Evolutionary conservation across 23 tunicate species (phyloP).

Genomic region (Ascidia mentula): DNA sequence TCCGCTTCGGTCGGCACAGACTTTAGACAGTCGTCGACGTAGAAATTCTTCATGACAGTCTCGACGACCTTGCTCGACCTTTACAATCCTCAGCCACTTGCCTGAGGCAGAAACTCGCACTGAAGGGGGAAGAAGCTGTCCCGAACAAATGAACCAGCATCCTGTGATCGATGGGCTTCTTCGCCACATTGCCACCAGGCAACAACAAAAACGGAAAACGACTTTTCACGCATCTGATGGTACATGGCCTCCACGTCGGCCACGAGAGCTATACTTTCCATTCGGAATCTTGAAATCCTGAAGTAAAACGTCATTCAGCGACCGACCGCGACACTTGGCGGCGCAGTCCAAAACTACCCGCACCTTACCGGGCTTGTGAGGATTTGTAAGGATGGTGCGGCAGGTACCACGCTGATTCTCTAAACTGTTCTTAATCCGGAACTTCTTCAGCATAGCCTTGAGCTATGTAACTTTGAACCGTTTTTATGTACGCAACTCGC

Average conservation of each 20-base stretch:
- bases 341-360: background rate
- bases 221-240: too few relatives aligned
- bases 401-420: background rate
- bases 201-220: background rate
- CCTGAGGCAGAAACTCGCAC: too few relatives aligned
- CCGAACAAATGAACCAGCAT: too few relatives aligned
- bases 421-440: background rate
- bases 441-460: background rate
- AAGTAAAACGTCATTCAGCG: too few relatives aligned
- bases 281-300: too few relatives aligned
- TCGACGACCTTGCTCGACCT: background rate
- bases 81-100: background rate
- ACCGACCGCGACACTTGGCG: background rate
- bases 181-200: background rate
- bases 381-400: background rate
- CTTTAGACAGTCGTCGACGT: conserved; percentile 13
- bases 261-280: too few relatives aligned
- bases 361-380: background rate
- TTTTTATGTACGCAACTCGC: background rate
- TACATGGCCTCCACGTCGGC: too few relatives aligned
- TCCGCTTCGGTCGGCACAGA: background rate
- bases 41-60: conserved; percentile 4
- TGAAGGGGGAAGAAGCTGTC: too few relatives aligned
- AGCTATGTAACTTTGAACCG: background rate
- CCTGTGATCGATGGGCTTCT: background rate